Evolutionary conservation across 2,797 vertebrate species (phyloP).

Genomic region (Muscicapa comitata): DNA sequence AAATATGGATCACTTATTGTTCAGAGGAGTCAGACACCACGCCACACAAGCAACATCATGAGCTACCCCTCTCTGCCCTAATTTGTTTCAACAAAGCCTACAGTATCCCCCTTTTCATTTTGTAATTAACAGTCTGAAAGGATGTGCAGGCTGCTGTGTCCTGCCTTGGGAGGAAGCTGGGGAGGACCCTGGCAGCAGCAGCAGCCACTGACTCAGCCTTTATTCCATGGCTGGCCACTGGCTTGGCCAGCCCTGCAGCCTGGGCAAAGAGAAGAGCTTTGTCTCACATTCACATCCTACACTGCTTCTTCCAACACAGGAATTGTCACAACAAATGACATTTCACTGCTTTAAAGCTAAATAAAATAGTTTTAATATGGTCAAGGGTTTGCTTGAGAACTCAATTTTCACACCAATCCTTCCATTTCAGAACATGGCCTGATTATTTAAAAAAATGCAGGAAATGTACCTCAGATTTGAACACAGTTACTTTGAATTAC

Average conservation of each 20-base stretch:
- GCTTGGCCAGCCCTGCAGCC: not conserved
- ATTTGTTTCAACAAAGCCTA: not conserved
- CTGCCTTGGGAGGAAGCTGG: not conserved
- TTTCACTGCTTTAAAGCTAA: not conserved
- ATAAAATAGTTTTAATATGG: not conserved
- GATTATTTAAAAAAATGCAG: not conserved
- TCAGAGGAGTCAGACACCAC: not conserved
- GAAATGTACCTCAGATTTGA: not conserved
- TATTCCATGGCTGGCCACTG: not conserved
- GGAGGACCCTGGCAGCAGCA: not conserved
- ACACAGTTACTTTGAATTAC: not conserved
- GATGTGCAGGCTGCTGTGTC: accelerated
- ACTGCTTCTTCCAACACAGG: not conserved
- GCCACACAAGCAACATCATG: not conserved
- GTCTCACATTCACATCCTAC: accelerated
- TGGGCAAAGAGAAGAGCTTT: not conserved
- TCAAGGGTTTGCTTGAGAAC: not conserved
- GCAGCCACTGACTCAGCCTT: not conserved
- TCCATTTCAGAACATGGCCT: not conserved
- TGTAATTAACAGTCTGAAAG: not conserved
- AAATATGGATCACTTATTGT: not conserved
- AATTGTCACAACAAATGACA: not conserved
- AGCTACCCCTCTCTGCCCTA: not conserved
- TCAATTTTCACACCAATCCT: not conserved
- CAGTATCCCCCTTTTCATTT: not conserved